These are phyloP conservation scores for Musca vetustissima DNA, from an alignment of 1,140 invertebrate species.

Conservation along the genomic window DNA sequence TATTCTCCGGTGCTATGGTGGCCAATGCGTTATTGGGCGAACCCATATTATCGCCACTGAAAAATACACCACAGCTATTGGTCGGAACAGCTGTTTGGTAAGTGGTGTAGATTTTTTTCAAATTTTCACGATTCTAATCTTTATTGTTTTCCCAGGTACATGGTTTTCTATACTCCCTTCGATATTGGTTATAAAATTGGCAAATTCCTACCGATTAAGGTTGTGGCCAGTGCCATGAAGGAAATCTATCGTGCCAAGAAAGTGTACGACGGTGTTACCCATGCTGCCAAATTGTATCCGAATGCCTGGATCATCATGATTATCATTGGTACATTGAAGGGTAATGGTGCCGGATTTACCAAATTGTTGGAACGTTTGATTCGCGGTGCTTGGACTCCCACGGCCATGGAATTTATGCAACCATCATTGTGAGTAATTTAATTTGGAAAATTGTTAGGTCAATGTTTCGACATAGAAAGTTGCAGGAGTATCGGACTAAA, in stretches of 20 bases:
- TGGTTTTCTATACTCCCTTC: slow-evolving; percentile 98
- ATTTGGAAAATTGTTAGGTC: too few relatives aligned
- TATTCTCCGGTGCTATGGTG: slow-evolving; percentile 94
- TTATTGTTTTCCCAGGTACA: slow-evolving; percentile 71
- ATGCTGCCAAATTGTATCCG: slow-evolving; percentile 95
- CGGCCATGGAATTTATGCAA: slow-evolving; percentile 97
- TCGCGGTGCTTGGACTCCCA: slow-evolving; percentile 95
- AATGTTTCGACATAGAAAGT: too few relatives aligned
- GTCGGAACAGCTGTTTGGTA: slow-evolving; percentile 93
- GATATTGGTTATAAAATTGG: slow-evolving; percentile 95
- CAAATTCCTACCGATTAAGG: slow-evolving; percentile 94
- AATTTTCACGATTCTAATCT: too few relatives aligned
- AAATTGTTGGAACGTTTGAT: slow-evolving; percentile 89
- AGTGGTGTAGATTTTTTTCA: too few relatives aligned
- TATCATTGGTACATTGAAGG: slow-evolving; percentile 93
- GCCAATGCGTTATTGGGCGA: slow-evolving; percentile 93
- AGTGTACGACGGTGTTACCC: slow-evolving; percentile 94
- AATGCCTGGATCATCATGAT: slow-evolving; percentile 97
- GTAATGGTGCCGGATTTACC: slow-evolving; percentile 91
- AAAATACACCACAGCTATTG: slow-evolving; percentile 85
- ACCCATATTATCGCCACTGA: slow-evolving; percentile 86
- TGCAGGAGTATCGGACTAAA: too few relatives aligned
- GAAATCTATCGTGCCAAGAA: slow-evolving; percentile 97
- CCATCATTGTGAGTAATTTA: slow-evolving; percentile 89
- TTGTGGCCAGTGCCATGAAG: slow-evolving; percentile 90